Base-by-base conservation (phyloP, 2,888 invertebrate species). In the Polyommatus iphigenia region DNA sequence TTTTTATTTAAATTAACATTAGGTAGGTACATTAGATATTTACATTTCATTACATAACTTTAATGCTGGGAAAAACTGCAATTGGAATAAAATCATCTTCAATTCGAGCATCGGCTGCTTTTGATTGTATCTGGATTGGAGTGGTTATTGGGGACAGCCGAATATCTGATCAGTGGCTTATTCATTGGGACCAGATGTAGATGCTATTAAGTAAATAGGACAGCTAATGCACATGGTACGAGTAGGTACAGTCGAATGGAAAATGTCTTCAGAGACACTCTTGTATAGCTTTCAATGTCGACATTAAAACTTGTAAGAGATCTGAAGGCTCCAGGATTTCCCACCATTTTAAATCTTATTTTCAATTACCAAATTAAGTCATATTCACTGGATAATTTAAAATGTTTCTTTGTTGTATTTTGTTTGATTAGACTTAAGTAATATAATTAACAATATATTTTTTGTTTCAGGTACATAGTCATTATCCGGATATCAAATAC, bases 181-280 rank as follows among this genome's bases (percentile, higher is more conserved):
- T 89, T 90, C 88, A 90, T 89, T 85, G 84, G 85, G 87, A 89
- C 85, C 93, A 93, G 90, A 93, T 92, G 92, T 86, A 85, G 85
- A 85, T 82, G 83, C 84, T 85, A 86, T 87, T 90, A 87, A 87
- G 81, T 83, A 83, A 80, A 72, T 77, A 72, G 83, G 82, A 84
- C 79, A 82, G 80, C 83, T 80, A 83, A 83, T 82, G 81, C 80
- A 29, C 18, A 57, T 71, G 32, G 29, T 36, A 71, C 54, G 62
- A 46, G 36, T 62, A 76, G 41, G 18, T 24, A 46, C 75, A 29
- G 46, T 24, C 29, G n/a, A 72, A n/a, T 75, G 24, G 24, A 73
- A 50, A 46, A 32, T 75, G 54, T 50, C 24, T 29, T 77, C 20
- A 78, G 62, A n/a, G 57, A 32, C 32, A 62, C 67, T 67, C 8